phyloP scores from a whole-genome alignment of 2,797 vertebrate species.

The Rhadinocentrus ornatus region DNA sequence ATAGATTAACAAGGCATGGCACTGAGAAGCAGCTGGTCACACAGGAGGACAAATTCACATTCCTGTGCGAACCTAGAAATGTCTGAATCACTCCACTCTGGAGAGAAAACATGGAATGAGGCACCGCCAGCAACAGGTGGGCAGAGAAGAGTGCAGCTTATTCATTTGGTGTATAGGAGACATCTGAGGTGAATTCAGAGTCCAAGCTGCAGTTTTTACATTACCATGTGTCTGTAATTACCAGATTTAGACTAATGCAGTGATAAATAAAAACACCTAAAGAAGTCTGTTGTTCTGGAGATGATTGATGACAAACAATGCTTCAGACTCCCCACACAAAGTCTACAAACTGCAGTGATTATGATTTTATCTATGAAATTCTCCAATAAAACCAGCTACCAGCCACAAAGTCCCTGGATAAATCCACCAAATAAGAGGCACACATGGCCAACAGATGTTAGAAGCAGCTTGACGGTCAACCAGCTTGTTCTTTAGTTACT shows the following conservation, averaged over 20 bases:
- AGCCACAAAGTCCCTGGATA: conserved; percentile 5
- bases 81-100: conserved; percentile 40
- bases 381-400: conserved; percentile 1
- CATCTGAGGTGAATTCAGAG: neutral
- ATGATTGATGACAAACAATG: neutral
- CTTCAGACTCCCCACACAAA: conserved; percentile 1
- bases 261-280: conserved; percentile 3
- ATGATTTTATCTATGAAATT: conserved; percentile 21
- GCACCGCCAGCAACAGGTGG: conserved; percentile 60
- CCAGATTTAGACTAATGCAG: conserved; percentile 9
- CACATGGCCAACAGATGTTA: conserved; percentile 70
- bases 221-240: conserved; percentile 24
- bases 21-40: conserved; percentile 53
- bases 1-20: conserved; percentile 60
- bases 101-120: conserved; percentile 42
- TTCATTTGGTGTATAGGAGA: conserved; percentile 4
- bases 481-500: conserved; percentile 15
- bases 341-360: conserved; percentile 8
- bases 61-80: conserved; percentile 53
- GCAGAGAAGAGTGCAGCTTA: conserved; percentile 9
- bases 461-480: conserved; percentile 20
- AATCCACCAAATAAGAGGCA: conserved; percentile 5
- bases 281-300: neutral
- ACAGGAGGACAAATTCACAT: conserved; percentile 45
- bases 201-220: neutral